These are phyloP conservation scores for Acrobasis suavella DNA, from an alignment of 2,888 invertebrate genomes.

Conservation along the genomic window DNA sequence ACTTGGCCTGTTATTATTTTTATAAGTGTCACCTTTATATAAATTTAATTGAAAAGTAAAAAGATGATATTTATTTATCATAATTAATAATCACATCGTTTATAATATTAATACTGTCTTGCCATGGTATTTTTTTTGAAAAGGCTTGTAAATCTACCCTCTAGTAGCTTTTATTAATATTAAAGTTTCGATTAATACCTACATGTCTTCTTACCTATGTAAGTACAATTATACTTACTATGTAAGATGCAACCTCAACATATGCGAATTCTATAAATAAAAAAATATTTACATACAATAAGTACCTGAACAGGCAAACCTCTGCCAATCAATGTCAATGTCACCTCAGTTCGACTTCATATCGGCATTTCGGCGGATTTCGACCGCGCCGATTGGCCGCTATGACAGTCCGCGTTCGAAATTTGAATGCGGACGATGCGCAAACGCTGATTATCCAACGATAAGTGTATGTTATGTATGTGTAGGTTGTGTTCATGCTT, in stretches of 20 bases:
- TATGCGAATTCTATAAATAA: constrained; percentile 11
- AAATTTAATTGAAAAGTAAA: neutral
- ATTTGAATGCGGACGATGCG: constrained; percentile 80
- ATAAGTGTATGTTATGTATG: constrained; percentile 59
- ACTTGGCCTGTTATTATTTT: too few species aligned
- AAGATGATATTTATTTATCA: neutral
- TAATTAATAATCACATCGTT: too few species aligned
- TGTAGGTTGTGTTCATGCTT: constrained; percentile 56
- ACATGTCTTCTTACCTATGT: too few species aligned
- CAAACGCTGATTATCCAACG: constrained; percentile 73
- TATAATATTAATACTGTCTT: too few species aligned
- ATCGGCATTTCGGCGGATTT: constrained; percentile 53
- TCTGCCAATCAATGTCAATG: constrained; percentile 73
- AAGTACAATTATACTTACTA: neutral
- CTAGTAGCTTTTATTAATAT: too few species aligned
- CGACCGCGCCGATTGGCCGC: constrained; percentile 59
- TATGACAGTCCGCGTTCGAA: constrained; percentile 73
- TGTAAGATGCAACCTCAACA: constrained; percentile 1
- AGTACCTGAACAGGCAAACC: constrained; percentile 39
- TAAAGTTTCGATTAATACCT: too few species aligned
- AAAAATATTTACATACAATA: constrained; percentile 37
- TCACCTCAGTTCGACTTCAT: constrained; percentile 54
- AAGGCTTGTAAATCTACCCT: too few species aligned
- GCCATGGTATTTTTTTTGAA: neutral
- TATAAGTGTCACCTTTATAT: neutral